These are phyloP conservation scores for Melitaea athalia DNA, from an alignment of 2,888 invertebrate genomes.

Conservation along the genomic window DNA sequence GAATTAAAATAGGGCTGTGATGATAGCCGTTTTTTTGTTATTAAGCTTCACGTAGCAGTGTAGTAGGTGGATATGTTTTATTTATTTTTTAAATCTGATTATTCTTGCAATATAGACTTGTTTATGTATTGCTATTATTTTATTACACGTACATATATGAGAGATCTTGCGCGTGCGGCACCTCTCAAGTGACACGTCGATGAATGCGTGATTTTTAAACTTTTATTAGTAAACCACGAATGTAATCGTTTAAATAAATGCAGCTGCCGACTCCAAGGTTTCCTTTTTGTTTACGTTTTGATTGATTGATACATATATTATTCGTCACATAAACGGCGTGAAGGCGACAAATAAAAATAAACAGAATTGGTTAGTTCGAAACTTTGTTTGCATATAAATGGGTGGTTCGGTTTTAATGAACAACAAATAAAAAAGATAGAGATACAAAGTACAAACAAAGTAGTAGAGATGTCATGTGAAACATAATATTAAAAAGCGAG, in stretches of 20 bases:
- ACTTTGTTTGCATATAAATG: conserved; percentile 38
- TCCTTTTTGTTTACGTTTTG: conserved; percentile 58
- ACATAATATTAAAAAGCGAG: conserved; percentile 43
- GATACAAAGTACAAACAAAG: conserved; percentile 9
- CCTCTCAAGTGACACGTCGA: conserved; percentile 36
- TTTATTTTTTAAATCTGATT: neutral
- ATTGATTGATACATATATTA: conserved; percentile 65
- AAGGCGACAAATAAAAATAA: conserved; percentile 46
- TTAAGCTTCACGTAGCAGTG: neutral
- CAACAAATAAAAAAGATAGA: conserved; percentile 5
- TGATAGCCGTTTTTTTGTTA: neutral
- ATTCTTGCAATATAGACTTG: neutral
- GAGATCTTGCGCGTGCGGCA: conserved; percentile 41
- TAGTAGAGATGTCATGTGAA: conserved; percentile 36
- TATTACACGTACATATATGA: conserved; percentile 37
- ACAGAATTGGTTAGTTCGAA: conserved; percentile 22
- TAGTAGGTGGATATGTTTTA: neutral
- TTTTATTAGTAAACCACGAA: conserved; percentile 62
- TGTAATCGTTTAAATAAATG: conserved; percentile 58
- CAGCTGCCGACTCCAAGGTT: conserved; percentile 65
- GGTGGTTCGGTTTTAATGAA: conserved; percentile 2
- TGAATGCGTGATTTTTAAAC: conserved; percentile 60
- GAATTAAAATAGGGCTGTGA: neutral
- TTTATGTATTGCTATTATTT: conserved; percentile 37
- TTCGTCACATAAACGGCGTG: conserved; percentile 46